Evolutionary conservation across 2,113 vertebrate species (phyloP), one percentile per base, ranked within the genome.

Genomic region (Scopus umbretta): DNA sequence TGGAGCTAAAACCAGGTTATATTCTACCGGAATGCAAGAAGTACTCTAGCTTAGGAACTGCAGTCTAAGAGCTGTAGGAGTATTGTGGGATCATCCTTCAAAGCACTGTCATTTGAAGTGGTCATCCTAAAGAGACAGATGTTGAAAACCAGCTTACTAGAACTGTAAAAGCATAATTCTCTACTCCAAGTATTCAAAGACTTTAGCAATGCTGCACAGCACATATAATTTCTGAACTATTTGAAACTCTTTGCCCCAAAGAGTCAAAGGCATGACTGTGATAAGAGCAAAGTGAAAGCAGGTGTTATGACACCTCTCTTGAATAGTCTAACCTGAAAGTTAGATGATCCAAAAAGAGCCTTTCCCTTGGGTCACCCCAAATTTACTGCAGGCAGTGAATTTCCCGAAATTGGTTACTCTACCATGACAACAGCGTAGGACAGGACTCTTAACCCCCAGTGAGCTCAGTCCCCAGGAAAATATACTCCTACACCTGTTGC

Each of bases 401-500:
- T 34, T 73, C 34, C 56, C 4, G 1, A 43, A 90, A 61, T 0
- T 18, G 38, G 20, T 79, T 61, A 58, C 11, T 79, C 23, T 34
- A 52, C 22, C 0, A 0, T 45, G 26, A 81, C 3, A 3, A 63
- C 13, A 52, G 14, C 0, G 0, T 47, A 63, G 49, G 9, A 13
- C 38, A 78, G 21, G 47, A 43, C 32, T 62, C 38, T 20, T 3
- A 75, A 81, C 3, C 9, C 17, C 4, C 40, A 36, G 16, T 13
- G 47, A 78, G 27, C 10, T 70, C 43, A 22, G 1, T 55, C 2
- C 40, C 32, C 49, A 73, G 62, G 43, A 56, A 68, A 36, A 72
- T 4, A 36, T 1, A 15, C 9, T 11, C n/a, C 66, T 72, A 14
- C 5, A 4, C 45, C 82, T 70, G 11, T 32, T 43, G 38, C n/a